These are phyloP conservation scores for Brachyistius frenatus DNA, from an alignment of 2,113 vertebrate species.

Conservation along the genomic window DNA sequence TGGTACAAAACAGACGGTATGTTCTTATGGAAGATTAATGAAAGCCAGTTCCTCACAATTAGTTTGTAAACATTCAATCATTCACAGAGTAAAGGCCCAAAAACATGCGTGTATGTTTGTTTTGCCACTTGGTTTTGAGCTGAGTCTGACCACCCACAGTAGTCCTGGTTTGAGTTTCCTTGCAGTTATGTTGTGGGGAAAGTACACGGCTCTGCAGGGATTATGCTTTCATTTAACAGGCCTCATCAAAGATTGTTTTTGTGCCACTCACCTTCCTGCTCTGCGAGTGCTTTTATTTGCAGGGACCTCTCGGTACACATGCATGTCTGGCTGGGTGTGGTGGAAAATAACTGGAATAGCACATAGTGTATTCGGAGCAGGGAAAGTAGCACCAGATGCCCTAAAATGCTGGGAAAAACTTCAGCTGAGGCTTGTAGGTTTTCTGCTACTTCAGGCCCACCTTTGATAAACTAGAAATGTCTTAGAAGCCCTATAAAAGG, in stretches of 20 bases:
- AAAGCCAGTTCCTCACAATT: constrained; percentile 56
- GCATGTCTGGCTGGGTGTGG: constrained; percentile 34
- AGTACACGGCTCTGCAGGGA: constrained; percentile 39
- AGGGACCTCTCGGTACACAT: constrained; percentile 30
- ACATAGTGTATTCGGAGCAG: neutral
- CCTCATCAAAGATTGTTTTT: constrained; percentile 53
- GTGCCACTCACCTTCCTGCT: constrained; percentile 51
- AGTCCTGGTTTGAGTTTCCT: constrained; percentile 64
- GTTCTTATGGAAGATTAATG: constrained; percentile 53
- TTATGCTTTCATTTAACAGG: constrained; percentile 48
- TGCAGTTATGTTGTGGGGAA: constrained; percentile 41
- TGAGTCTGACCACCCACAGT: constrained; percentile 79
- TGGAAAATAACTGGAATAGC: constrained; percentile 43
- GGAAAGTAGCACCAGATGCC: constrained; percentile 27
- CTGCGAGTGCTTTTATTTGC: constrained; percentile 29
- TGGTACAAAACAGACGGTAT: constrained; percentile 48
- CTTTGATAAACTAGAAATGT: neutral
- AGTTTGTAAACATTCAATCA: constrained; percentile 80
- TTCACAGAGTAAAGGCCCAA: constrained; percentile 15
- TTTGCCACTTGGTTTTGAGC: constrained; percentile 71
- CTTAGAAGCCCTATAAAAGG: neutral
- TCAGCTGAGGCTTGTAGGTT: neutral
- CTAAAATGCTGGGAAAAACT: neutral
- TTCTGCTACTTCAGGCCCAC: neutral
- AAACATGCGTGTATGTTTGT: constrained; percentile 51